phyloP scores from a whole-genome alignment of 2,888 invertebrate species.

The Troides oblongomaculatus region DNA sequence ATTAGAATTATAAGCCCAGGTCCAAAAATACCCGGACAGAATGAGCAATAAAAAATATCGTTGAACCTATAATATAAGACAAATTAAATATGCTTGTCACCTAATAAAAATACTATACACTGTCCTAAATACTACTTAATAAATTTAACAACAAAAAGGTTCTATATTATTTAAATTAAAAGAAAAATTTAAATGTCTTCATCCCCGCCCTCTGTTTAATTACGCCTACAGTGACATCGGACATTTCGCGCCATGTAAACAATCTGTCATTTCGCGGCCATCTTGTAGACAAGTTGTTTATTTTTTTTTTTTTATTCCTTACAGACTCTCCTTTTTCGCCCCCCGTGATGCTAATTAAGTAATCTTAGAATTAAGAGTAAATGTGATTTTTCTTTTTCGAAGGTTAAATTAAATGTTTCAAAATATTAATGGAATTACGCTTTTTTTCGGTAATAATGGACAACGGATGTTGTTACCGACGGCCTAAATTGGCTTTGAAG shows the following conservation, averaged over 20 bases:
- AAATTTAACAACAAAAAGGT: background rate
- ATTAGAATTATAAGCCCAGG: too few species aligned
- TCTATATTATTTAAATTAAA: conserved; percentile 30
- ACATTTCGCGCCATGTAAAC: conserved; percentile 70
- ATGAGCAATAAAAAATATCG: too few species aligned
- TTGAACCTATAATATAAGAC: too few species aligned
- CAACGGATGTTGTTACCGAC: background rate
- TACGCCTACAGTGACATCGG: conserved; percentile 53
- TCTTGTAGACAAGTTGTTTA: conserved; percentile 46
- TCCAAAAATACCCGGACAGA: too few species aligned
- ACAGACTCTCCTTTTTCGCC: conserved; percentile 46
- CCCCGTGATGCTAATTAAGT: conserved; percentile 42
- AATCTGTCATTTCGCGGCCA: conserved; percentile 67
- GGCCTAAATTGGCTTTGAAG: too few species aligned
- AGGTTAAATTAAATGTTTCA: conserved; percentile 25
- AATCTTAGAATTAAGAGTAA: conserved; percentile 44
- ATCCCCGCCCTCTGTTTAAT: conserved; percentile 46
- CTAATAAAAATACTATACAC: background rate
- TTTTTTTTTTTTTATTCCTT: conserved; percentile 41
- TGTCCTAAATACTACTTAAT: background rate
- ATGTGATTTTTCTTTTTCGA: conserved; percentile 10
- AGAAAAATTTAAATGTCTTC: conserved; percentile 37
- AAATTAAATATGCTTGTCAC: too few species aligned
- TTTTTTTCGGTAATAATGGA: conserved; percentile 30
- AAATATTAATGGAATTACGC: conserved; percentile 34